Evolutionary conservation across 1,140 invertebrate genomes (phyloP), one percentile per base, ranked within the genome.

Genomic region (Mactra quadrangularis): DNA sequence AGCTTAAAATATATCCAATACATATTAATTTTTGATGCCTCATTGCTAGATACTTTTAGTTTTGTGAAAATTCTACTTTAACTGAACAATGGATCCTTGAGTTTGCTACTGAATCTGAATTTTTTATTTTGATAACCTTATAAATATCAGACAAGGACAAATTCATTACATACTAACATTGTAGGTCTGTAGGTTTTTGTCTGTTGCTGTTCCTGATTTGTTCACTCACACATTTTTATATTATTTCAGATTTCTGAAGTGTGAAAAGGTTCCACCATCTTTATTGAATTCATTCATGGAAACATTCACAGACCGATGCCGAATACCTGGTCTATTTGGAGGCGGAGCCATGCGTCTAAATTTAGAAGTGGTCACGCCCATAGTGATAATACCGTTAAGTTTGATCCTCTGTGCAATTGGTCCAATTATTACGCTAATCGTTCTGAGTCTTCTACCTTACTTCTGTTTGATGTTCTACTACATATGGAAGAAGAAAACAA

Each of bases 321-420:
- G 91, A 19, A 57, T 92, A 19, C 91, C 91, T 27, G 84, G 87
- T n/a, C 81, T 82, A 22, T 64, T 64, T n/a, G 89, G 90, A 2
- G 62, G 60, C 2, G 90, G 90, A 27, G 90, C 90, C 9, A 86
- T 90, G 3, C 76, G 87, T 29, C 59, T 91, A 17, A 78, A 85
- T 11, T 59, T 90, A 13, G 90, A 92, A 79, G 75, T 91, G 22
- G 76, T 85, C 22, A 66, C 85, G 3, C 91, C 91, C 6, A 72
- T 90, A 11, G 25, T 91, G 7, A 29, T 88, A 11, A 84, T 92
- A 22, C 91, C 91, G 19, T 13, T 60, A 0, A 84, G 85, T 41
- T 78, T 91, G 1, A 50, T 86, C 22, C n/a, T 92, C 22, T 89
- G 87, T 13, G 85, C 90, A 3, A 45, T 88, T 45, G 83, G 87